phyloP scores from a whole-genome alignment of 2,113 vertebrate species.

The Aramus guarauna region DNA sequence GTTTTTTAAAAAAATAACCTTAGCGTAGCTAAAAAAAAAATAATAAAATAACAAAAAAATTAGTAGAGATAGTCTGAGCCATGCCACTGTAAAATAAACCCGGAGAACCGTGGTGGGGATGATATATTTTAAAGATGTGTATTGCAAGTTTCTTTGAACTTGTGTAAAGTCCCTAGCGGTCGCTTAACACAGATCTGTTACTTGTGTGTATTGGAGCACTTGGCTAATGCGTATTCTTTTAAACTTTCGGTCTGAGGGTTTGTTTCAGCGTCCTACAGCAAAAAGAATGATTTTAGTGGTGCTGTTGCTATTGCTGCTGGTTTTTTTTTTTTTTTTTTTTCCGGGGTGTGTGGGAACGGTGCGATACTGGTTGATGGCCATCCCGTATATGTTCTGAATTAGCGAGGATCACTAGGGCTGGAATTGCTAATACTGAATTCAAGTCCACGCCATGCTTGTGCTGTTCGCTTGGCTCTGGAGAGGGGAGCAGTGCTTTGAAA shows the following conservation, averaged over 20 bases:
- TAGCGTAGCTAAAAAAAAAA: neutral
- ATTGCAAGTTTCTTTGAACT: slow-evolving; percentile 38
- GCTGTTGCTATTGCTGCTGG: neutral
- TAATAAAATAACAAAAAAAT: neutral
- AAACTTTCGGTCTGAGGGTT: slow-evolving; percentile 39
- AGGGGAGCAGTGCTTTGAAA: slow-evolving; percentile 11
- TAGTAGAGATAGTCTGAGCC: neutral
- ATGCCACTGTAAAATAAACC: neutral
- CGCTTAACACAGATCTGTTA: neutral
- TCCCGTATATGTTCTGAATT: neutral
- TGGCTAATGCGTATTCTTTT: neutral
- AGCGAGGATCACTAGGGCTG: neutral
- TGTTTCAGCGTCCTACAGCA: slow-evolving; percentile 3
- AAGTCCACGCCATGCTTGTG: neutral
- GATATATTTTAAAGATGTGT: neutral
- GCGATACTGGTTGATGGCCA: neutral
- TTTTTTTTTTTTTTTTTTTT: neutral
- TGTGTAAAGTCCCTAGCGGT: slow-evolving; percentile 28
- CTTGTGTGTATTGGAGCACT: neutral
- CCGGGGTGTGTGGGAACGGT: neutral
- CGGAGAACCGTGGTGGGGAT: neutral
- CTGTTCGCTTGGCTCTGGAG: neutral
- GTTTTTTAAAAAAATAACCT: neutral
- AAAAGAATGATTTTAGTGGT: neutral
- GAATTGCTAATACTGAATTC: neutral